These are phyloP conservation scores for Platynereis dumerilii DNA, from an alignment of 2,888 invertebrate genomes.

Conservation along the genomic window DNA sequence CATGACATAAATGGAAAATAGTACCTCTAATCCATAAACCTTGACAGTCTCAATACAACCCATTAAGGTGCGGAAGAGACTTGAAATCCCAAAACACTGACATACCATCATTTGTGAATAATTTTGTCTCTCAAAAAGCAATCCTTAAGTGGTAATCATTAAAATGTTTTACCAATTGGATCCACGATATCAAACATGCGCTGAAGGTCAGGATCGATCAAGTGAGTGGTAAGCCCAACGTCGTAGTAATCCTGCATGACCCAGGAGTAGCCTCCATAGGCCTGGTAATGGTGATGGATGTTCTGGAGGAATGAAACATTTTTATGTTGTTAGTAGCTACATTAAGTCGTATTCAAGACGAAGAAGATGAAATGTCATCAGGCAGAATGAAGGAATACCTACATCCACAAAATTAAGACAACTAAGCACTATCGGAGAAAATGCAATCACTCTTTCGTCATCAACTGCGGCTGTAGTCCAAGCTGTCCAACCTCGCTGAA, in stretches of 20 bases:
- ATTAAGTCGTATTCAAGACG: too few species aligned
- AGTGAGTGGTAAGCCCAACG: not conserved
- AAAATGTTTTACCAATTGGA: conserved; percentile 1
- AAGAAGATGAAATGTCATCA: too few species aligned
- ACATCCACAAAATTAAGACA: not conserved
- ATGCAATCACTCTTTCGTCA: not conserved
- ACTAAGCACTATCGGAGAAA: not conserved
- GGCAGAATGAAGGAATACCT: not conserved
- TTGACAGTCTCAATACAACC: too few species aligned
- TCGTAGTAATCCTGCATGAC: conserved; percentile 4
- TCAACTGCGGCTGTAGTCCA: not conserved
- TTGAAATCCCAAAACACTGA: too few species aligned
- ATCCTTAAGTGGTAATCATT: too few species aligned
- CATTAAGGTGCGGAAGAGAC: too few species aligned
- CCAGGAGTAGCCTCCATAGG: conserved; percentile 5
- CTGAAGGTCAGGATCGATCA: not conserved
- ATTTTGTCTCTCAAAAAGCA: too few species aligned
- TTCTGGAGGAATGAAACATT: not conserved
- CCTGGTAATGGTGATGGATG: not conserved
- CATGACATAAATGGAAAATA: too few species aligned
- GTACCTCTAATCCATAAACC: too few species aligned
- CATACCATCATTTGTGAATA: too few species aligned
- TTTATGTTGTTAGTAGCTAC: not conserved
- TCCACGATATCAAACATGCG: conserved; percentile 2
- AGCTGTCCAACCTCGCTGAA: conserved; percentile 4